Evolutionary conservation across 2,113 vertebrate genomes (phyloP).

Genomic region (Anguilla japonica): DNA sequence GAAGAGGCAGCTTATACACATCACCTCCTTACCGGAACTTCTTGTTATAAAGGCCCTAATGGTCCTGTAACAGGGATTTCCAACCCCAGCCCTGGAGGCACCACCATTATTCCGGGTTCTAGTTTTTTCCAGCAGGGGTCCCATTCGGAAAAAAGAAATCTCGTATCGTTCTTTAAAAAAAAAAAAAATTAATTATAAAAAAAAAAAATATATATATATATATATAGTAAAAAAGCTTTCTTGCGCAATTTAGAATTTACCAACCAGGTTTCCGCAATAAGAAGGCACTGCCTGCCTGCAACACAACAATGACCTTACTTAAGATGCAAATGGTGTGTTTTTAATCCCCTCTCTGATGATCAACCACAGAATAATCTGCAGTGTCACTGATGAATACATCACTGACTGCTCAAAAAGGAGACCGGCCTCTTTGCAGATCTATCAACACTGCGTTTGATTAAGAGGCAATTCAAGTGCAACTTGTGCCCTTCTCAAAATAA

Average conservation of each 20-base stretch:
- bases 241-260: not conserved
- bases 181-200: no score
- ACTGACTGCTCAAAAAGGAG: not conserved
- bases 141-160: not conserved
- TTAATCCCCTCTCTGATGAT: slow-evolving; percentile 4
- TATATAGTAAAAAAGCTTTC: no score
- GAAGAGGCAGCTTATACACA: not conserved
- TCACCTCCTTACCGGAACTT: not conserved
- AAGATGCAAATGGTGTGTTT: not conserved
- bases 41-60: not conserved
- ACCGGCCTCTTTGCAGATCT: not conserved
- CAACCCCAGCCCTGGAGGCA: not conserved
- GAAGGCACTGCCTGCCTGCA: not conserved
- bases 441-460: not conserved
- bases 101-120: not conserved
- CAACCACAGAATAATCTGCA: not conserved
- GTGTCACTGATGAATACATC: not conserved
- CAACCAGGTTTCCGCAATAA: not conserved
- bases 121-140: not conserved
- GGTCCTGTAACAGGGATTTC: not conserved
- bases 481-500: not conserved
- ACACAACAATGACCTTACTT: not conserved
- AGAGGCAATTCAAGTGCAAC: not conserved
- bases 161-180: no score
- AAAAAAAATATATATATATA: no score